phyloP scores from a whole-genome alignment of 1,140 invertebrate genomes.

The Phortica variegata region DNA sequence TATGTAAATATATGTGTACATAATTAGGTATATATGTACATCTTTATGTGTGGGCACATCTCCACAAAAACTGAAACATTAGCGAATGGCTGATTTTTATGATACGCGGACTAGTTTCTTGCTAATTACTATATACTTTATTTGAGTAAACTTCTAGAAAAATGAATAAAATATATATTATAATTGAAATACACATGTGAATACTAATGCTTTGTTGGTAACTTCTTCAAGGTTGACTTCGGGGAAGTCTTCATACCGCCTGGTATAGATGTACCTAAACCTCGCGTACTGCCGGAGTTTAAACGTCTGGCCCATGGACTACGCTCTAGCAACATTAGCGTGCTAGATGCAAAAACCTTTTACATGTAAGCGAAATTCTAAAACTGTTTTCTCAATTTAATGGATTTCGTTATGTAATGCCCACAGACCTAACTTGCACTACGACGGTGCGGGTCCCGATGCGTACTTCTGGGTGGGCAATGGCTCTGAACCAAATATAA shows the following conservation, averaged over 20 bases:
- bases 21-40: slow-evolving; percentile 31
- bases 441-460: slow-evolving; percentile 85
- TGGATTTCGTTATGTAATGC: neutral
- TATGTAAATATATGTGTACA: neutral
- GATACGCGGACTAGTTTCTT: too few species aligned
- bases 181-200: too few species aligned
- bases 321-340: slow-evolving; percentile 85
- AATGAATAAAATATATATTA: too few species aligned
- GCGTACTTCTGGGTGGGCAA: slow-evolving; percentile 93
- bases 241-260: slow-evolving; percentile 78
- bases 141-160: too few species aligned
- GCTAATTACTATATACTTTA: too few species aligned
- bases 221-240: slow-evolving; percentile 74
- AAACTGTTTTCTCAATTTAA: too few species aligned
- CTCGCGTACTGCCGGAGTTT: slow-evolving; percentile 79
- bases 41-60: too few species aligned
- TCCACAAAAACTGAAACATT: too few species aligned
- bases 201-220: too few species aligned
- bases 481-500: slow-evolving; percentile 75
- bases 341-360: slow-evolving; percentile 87
- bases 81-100: too few species aligned
- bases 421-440: slow-evolving; percentile 83
- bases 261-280: slow-evolving; percentile 72
- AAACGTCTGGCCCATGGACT: slow-evolving; percentile 82
- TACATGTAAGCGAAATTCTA: slow-evolving; percentile 58